Evolutionary conservation across 2,113 vertebrate species (phyloP), one percentile per base, ranked within the genome.

Genomic region (Scomber japonicus): DNA sequence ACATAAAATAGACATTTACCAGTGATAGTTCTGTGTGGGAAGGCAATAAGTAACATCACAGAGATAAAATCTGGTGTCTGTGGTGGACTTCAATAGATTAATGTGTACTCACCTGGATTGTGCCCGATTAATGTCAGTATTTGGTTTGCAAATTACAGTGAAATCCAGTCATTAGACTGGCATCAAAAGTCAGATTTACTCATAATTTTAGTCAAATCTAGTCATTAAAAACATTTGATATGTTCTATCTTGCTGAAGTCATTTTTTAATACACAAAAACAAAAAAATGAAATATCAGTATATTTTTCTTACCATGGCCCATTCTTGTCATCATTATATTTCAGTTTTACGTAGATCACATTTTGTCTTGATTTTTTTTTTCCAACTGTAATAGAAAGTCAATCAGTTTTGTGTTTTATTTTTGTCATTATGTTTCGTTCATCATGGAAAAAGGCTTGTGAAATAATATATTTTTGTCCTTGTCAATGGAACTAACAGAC

Each of bases 111-210:
- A 21, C 2, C 24, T 27, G 24, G 24, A 27, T 27, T 27, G 24
- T 63, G 24, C 70, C 10, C 2, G 3, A 16, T 40, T 16, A 48
- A 30, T 60, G 21, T 65, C 17, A 40, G 6, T 19, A 69, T 49
- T 60, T 45, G 2, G 66, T 65, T 35, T 16, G 9, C 68, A 31
- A 40, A 61, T 72, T 12, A 73, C 21, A 59, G 8, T 51, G 16
- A 24, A 30, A 83, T 24, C 30, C 30, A 48, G 3, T 21, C 46
- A 63, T 45, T n/a, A 56, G 0, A 13, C 4, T 15, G 7, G 27
- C 24, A 12, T 10, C 16, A 51, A 31, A 30, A 13, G 48, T 31
- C 16, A 30, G 24, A 17, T 19, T 40, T 61, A n/a, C 15, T 40
- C 35, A 40, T 48, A 16, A 15, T 46, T 64, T 48, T 48, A 15